Conservation (phyloP, 2,113 vertebrate species). For the Sinosuthora webbiana region DNA sequence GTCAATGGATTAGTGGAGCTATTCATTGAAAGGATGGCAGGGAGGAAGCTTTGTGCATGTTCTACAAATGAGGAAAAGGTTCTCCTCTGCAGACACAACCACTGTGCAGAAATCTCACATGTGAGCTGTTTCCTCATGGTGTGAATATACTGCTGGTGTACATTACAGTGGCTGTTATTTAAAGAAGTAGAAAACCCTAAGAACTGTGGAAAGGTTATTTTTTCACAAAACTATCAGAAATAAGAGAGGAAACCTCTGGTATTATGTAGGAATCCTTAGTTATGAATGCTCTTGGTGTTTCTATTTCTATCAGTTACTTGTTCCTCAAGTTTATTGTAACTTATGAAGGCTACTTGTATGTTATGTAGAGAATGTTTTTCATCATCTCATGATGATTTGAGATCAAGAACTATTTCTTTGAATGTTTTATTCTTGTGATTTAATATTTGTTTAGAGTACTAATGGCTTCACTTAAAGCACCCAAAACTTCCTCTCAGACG, state of each 20-base stretch:
- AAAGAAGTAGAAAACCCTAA: neutral
- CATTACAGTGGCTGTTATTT: neutral
- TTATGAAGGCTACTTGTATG: neutral
- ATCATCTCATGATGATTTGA: neutral
- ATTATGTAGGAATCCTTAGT: neutral
- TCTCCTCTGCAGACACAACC: neutral
- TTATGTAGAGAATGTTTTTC: neutral
- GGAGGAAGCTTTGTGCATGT: neutral
- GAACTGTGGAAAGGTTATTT: neutral
- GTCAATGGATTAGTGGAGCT: neutral
- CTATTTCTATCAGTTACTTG: neutral
- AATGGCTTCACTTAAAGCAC: neutral
- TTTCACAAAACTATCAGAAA: neutral
- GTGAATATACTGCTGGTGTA: neutral
- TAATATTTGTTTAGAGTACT: constrained; percentile 1
- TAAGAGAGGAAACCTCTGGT: neutral
- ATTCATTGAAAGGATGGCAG: fast-evolving
- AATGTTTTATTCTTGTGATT: neutral
- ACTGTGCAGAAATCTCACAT: neutral
- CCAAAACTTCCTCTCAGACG: neutral
- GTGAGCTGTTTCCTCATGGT: neutral
- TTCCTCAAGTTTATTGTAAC: neutral
- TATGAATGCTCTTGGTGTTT: neutral
- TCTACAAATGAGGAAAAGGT: neutral
- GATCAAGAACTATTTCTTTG: neutral